A percentile compares a stretch with the other conserved stretches of the same genome.
Evolutionary conservation across 2,113 vertebrate genomes (phyloP).

Genomic region (Monarcha castaneiventris): DNA sequence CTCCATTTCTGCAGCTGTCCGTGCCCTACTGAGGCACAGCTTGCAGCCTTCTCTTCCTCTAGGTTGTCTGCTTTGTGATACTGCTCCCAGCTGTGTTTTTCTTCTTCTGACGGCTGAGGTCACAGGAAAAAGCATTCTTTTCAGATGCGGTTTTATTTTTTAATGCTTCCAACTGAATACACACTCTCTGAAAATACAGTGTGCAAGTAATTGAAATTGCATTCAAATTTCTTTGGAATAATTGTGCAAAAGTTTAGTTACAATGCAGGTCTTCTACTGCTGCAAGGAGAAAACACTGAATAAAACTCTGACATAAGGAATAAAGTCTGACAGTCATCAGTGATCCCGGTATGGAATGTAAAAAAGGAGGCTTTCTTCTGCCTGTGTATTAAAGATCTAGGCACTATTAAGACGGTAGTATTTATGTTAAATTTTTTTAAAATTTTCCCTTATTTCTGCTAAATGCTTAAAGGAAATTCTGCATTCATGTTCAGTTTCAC

Average conservation of each 20-base stretch:
- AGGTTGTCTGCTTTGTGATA: slow-evolving; percentile 39
- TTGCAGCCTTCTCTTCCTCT: slow-evolving; percentile 39
- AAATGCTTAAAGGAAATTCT: neutral
- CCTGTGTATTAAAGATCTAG: neutral
- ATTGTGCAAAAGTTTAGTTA: neutral
- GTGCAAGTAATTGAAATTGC: neutral
- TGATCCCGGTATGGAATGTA: neutral
- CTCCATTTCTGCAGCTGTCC: slow-evolving; percentile 54
- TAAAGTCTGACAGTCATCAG: neutral
- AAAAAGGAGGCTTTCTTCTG: neutral
- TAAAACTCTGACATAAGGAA: neutral
- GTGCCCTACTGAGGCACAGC: slow-evolving; percentile 30
- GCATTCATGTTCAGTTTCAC: neutral
- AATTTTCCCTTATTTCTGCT: neutral
- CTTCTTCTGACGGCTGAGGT: slow-evolving; percentile 35
- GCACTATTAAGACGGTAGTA: neutral
- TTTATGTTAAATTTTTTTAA: neutral
- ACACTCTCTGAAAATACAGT: neutral
- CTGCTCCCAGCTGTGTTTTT: slow-evolving; percentile 64
- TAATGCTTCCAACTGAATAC: slow-evolving; percentile 8
- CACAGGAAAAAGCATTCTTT: slow-evolving; percentile 45
- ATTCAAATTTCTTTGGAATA: neutral
- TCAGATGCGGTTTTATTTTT: neutral
- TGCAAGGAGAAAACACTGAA: neutral
- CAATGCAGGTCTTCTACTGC: neutral